Evolutionary conservation across 2,797 vertebrate genomes (phyloP), one percentile per base, ranked within the genome.

Genomic region (Lithobates pipiens): DNA sequence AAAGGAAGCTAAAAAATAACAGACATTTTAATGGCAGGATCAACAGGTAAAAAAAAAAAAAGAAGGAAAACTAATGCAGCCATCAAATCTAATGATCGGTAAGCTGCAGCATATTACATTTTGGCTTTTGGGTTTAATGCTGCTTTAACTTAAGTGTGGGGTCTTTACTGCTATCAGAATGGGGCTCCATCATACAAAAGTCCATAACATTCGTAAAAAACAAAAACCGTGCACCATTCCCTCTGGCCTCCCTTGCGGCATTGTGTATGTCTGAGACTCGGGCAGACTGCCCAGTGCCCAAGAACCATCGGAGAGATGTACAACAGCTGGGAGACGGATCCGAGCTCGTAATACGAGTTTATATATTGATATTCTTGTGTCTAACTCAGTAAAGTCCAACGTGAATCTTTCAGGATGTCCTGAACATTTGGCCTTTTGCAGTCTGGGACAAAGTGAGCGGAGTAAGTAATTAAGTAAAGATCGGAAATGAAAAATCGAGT

Each of bases 401-500:
- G 21, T 25, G 32, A 42, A 13, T 72, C 74, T 84, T 29, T 36
- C 23, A 50, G 36, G 36, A 78, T 73, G 25, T 27, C 39, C 39
- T 39, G 39, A 39, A 39, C 39, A 39, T 39, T 39, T 39, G 1
- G 39, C 39, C 39, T 39, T 39, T 39, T 10, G 39, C 39, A 10
- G 39, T 39, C 39, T 9, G 39, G 0, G 79, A 73, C 72, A 70
- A 73, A 69, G 75, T 44, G 46, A 29, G n/a, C 16, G n/a, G 68
- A 82, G 39, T 29, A 29, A 29, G 29, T 29, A 29, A 29, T 1
- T 29, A 69, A 65, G 21, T 34, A 82, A 46, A 32, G 29, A 65
- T 50, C 25, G 32, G 42, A 65, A 77, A 65, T 23, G 34, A 57
- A 78, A 86, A 86, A 78, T 83, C 74, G 61, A 39, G 57, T 86